Base-by-base conservation (phyloP, 2,113 vertebrate genomes). In the Lagopus leucura region DNA sequence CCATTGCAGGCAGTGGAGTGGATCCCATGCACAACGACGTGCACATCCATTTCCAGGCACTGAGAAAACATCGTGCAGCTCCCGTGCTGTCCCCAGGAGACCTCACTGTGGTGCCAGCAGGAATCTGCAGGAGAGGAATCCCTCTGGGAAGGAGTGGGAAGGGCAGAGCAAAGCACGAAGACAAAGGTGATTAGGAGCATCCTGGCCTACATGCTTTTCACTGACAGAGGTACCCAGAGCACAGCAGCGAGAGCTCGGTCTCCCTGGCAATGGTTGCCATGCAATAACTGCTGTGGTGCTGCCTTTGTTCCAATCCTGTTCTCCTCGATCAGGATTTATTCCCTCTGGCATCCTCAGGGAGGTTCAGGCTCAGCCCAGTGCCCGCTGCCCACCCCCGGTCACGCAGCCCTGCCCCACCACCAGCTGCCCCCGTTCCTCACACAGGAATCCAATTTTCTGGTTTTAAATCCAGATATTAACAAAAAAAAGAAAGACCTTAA, bases 181-280 rank as follows among this genome's bases (percentile, higher is more conserved):
- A 5, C 6, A 6, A 43, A 5, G 25, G 25, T 5, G 11, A 10
- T 71, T 55, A 66, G 92, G 83, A 69, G 34, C 58, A 4, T 21
- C 57, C 32, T 13, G 47, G 61, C 42, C 75, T 5, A 1, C 2
- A 5, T 8, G 80, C 42, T 71, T 86, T 34, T 42, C 50, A 73
- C 28, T 40, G n/a, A 1, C 0, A 2, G 87, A 89, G 94, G 34
- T 80, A 85, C 64, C 86, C 34, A 1, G 64, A 1, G 10, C 75
- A 6, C 79, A 12, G 8, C 58, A 8, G 38, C 2, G 30, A 14
- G 83, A 70, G 94, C 94, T 94, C 50, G 2, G 94, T 95, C 91
- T 95, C 94, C 94, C 91, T 95, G 94, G 92, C 89, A 7, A 89
- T 94, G 91, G 92, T 93, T 96, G 91, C 93, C 91, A 96, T 91